Evolutionary conservation across 2,113 vertebrate genomes (phyloP), one percentile per base, ranked within the genome.

Genomic region (Steatornis caripensis): DNA sequence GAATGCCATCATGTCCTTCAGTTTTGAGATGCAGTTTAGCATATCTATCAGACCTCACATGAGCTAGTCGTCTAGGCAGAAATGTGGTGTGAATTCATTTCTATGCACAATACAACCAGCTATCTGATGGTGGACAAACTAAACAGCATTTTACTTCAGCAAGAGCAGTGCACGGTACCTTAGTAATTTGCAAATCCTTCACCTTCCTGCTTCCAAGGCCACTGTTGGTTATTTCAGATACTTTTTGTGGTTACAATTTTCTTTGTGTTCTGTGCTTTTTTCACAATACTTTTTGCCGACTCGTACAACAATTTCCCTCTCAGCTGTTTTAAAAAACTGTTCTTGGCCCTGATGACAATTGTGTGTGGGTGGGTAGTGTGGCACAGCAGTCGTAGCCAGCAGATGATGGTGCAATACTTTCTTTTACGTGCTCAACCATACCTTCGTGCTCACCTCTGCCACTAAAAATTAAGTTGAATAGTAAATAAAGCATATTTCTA

Each of bases 401-500:
- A 79, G 57, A 46, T 51, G 15, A 88, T 46, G 32, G 18, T 36
- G 22, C 55, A 69, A 77, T 27, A 21, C 16, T 62, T 70, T 27
- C 11, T 45, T 87, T 84, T 70, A 16, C 8, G 1, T 70, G 37
- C 55, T 54, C 64, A 74, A 10, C 23, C 10, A 5, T 43, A 51
- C 12, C 36, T 66, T 60, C 2, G 0, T 92, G 58, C 16, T 91
- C 64, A 68, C 30, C 17, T 87, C 48, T 92, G 53, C 12, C 3
- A 3, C 51, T 78, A 61, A 66, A 90, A 92, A 72, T 34, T 66
- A 23, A 62, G 71, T 74, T 82, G 68, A 71, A 78, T 30, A 55
- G 55, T 55, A 93, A 95, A 89, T 78, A 51, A 87, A 90, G 43
- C 60, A 24, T 84, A 60, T 90, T 82, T 78, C 84, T 91, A 51